Percentiles rank a stretch among this genome's conserved stretches.
These are phyloP conservation scores for Tachypleus tridentatus DNA, from an alignment of 1,140 invertebrate genomes.

Conservation along the genomic window DNA sequence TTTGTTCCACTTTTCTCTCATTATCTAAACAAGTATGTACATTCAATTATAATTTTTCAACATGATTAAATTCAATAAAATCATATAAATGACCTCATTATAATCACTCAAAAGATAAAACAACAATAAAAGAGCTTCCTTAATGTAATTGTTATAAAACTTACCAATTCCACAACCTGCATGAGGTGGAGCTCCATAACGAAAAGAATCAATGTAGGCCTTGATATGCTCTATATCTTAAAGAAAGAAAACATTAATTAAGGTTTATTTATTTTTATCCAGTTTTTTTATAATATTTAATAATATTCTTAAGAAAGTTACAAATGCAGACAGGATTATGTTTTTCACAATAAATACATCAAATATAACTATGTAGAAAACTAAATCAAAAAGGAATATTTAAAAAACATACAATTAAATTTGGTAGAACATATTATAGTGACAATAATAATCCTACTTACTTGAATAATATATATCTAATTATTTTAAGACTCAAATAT, in stretches of 20 bases:
- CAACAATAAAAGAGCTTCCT: neutral
- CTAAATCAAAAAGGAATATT: too few species aligned
- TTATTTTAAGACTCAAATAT: too few species aligned
- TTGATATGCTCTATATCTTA: constrained; percentile 83
- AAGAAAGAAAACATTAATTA: constrained; percentile 27
- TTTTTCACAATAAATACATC: too few species aligned
- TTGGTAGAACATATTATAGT: too few species aligned
- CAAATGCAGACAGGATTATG: too few species aligned
- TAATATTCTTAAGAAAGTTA: too few species aligned
- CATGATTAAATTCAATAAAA: neutral
- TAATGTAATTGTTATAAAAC: constrained; percentile 5
- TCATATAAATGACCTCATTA: neutral
- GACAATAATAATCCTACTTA: too few species aligned
- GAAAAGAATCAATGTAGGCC: constrained; percentile 93
- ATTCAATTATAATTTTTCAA: neutral
- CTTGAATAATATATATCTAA: too few species aligned
- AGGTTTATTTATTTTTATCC: neutral
- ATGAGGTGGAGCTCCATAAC: constrained; percentile 92
- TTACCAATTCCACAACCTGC: constrained; percentile 93
- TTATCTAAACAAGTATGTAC: neutral
- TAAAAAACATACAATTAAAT: too few species aligned
- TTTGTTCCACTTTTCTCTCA: neutral
- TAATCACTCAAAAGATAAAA: neutral
- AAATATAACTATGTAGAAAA: too few species aligned
- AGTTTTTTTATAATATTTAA: too few species aligned